Percentiles rank a stretch among this genome's conserved stretches.
These are phyloP conservation scores for Vultur gryphus DNA, from an alignment of 2,797 vertebrate genomes.

Conservation along the genomic window DNA sequence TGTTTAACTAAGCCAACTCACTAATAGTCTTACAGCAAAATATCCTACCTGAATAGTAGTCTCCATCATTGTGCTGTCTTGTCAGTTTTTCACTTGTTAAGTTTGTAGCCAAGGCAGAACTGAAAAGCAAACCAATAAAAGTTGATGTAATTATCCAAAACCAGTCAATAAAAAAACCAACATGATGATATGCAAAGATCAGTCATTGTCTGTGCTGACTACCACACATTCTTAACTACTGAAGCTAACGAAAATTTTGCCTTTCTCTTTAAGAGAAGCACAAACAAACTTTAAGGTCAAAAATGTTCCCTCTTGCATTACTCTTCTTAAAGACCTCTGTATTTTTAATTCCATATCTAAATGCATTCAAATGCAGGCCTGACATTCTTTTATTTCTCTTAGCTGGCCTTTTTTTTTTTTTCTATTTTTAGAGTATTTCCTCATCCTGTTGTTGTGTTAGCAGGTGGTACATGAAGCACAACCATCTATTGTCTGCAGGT, in stretches of 20 bases:
- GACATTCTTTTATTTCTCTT: background rate
- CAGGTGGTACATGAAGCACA: constrained; percentile 13
- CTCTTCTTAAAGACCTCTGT: background rate
- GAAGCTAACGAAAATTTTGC: background rate
- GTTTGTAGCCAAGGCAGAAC: constrained; percentile 63
- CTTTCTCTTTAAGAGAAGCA: background rate
- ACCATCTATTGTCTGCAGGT: constrained; percentile 43
- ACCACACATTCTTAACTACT: background rate
- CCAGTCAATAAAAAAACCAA: background rate
- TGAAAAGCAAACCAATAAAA: constrained; percentile 56
- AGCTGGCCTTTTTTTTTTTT: background rate
- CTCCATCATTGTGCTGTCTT: constrained; percentile 47
- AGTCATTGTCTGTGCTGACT: background rate
- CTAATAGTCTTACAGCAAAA: background rate
- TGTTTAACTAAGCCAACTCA: background rate
- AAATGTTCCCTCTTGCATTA: background rate
- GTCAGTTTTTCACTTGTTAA: constrained; percentile 65
- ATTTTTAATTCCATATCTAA: background rate
- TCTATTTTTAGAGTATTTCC: constrained; percentile 39
- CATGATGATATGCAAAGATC: background rate
- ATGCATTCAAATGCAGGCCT: background rate
- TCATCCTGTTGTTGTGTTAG: constrained; percentile 44
- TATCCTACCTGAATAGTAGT: constrained; percentile 70
- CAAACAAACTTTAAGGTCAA: background rate
- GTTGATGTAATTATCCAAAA: background rate